Evolutionary conservation across 2,888 invertebrate genomes (phyloP).

Genomic region (Cremastinae sp.): DNA sequence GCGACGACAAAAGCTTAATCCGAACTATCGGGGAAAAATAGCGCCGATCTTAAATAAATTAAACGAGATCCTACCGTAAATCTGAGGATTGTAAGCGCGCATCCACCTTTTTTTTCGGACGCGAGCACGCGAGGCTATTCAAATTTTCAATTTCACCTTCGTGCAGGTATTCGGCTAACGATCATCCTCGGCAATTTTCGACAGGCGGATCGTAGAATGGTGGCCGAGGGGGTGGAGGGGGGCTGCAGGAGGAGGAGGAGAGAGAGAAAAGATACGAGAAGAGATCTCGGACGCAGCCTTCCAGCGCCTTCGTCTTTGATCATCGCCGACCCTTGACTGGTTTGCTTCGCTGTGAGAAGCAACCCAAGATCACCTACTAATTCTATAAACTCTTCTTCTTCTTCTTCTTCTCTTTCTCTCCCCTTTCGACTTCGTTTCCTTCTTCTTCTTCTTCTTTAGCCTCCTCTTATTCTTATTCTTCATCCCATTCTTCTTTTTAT

Average conservation of each 20-base stretch:
- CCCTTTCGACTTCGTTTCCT: constrained; percentile 15
- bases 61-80: constrained; percentile 25
- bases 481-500: no score
- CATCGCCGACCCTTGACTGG: constrained; percentile 55
- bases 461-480: no score
- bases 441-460: constrained; percentile 10
- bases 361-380: constrained; percentile 38
- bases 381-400: constrained; percentile 48
- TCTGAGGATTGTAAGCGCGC: not conserved
- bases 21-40: constrained; percentile 22
- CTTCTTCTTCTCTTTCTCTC: constrained; percentile 11
- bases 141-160: constrained; percentile 67
- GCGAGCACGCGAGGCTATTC: constrained; percentile 58
- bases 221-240: constrained; percentile 35
- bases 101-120: not conserved
- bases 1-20: not conserved
- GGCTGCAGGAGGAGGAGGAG: constrained; percentile 3
- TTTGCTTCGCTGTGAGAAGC: constrained; percentile 25
- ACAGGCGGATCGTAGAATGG: no score
- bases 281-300: constrained; percentile 38
- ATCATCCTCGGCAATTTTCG: constrained; percentile 63
- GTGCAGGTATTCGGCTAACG: constrained; percentile 64
- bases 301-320: constrained; percentile 54
- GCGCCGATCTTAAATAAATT: constrained; percentile 5
- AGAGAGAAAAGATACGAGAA: constrained; percentile 2